Evolutionary conservation across 2,113 vertebrate genomes (phyloP).

Genomic region (Pithys albifrons): DNA sequence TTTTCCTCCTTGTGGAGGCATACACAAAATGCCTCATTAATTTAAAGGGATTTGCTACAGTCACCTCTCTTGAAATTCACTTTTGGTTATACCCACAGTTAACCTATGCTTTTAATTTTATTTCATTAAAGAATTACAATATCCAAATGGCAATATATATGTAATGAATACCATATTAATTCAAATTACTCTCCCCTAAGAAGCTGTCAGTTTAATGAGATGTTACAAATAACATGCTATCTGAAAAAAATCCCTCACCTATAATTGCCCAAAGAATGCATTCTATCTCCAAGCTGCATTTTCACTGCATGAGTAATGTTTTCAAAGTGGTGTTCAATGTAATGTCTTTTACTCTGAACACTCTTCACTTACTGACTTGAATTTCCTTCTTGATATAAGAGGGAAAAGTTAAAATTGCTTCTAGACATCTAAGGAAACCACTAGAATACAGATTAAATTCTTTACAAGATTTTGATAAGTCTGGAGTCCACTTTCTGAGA

Average conservation of each 20-base stretch:
- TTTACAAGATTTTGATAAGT: background rate
- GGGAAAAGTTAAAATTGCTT: conserved; percentile 25
- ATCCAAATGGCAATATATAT: background rate
- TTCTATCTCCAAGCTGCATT: conserved; percentile 2
- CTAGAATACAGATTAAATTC: background rate
- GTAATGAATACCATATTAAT: background rate
- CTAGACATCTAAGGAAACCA: background rate
- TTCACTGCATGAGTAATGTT: background rate
- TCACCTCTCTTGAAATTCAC: background rate
- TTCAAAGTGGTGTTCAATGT: background rate
- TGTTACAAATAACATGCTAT: background rate
- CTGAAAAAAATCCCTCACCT: background rate
- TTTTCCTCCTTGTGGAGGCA: background rate
- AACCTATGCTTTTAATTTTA: background rate
- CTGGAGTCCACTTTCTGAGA: background rate
- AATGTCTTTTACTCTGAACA: background rate
- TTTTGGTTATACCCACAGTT: background rate
- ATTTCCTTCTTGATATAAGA: background rate
- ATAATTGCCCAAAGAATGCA: background rate
- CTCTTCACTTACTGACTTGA: background rate
- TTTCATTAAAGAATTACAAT: background rate
- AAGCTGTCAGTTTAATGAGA: conserved; percentile 12
- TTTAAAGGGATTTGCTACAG: background rate
- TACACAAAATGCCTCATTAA: background rate
- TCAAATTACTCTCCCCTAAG: background rate